Conservation (phyloP, 53 echinoderm and acorn worm species). For the Zoroaster sp. region DNA sequence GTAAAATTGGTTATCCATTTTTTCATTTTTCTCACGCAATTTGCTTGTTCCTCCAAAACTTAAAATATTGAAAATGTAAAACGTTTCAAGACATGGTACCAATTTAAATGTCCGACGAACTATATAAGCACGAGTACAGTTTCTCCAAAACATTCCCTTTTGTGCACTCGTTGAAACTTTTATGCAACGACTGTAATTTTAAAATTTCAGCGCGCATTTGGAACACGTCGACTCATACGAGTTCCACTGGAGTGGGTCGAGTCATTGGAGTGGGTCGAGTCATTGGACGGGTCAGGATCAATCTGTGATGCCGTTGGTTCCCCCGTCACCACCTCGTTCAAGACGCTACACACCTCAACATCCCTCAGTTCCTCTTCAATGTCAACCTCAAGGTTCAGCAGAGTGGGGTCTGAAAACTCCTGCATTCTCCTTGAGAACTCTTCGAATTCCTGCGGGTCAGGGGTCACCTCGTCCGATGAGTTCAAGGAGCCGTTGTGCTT, state of each 20-base stretch:
- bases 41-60: no score
- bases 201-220: background rate
- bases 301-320: background rate
- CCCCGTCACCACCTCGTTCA: conserved; percentile 49
- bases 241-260: background rate
- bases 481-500: background rate
- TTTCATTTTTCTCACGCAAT: no score
- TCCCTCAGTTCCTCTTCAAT: conserved; percentile 64
- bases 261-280: background rate
- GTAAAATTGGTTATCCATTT: no score
- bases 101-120: no score
- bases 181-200: background rate
- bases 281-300: background rate
- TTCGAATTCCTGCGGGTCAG: conserved; percentile 40
- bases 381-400: conserved; percentile 68
- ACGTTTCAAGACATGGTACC: no score
- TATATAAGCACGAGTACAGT: no score
- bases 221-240: background rate
- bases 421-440: conserved; percentile 59
- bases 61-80: no score
- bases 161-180: background rate
- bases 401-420: conserved; percentile 60
- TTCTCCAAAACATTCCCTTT: background rate
- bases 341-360: conserved; percentile 61
- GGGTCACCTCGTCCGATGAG: background rate